Evolutionary conservation across 2,797 vertebrate species (phyloP).

Genomic region (Pangasius sanitwongsei): DNA sequence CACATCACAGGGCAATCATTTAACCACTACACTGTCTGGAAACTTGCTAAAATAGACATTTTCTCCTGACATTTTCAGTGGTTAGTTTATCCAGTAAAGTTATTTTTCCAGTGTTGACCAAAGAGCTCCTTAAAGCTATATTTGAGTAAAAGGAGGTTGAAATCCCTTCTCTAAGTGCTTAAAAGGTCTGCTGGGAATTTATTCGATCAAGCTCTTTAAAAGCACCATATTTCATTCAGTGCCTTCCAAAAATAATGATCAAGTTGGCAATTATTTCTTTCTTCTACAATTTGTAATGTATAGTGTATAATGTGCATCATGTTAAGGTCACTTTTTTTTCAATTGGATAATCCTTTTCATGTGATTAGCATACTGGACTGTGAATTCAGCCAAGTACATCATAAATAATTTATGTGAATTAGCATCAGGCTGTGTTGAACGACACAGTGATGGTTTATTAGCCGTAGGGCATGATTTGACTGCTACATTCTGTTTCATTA

Average conservation of each 20-base stretch:
- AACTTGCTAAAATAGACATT: not conserved
- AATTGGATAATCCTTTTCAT: not conserved
- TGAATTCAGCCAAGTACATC: not conserved
- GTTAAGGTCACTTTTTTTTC: not conserved
- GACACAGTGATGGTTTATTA: not conserved
- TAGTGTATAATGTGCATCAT: not conserved
- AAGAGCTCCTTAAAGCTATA: not conserved
- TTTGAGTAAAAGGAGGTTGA: not conserved
- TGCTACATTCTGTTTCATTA: not conserved
- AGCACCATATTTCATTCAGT: not conserved
- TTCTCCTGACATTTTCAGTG: too few species aligned
- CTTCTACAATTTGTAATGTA: not conserved
- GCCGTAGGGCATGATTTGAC: not conserved
- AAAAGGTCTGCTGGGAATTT: not conserved
- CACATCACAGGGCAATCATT: not conserved
- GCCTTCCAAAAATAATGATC: not conserved
- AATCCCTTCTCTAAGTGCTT: not conserved
- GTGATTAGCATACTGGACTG: not conserved
- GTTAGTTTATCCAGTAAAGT: not conserved
- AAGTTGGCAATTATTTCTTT: not conserved
- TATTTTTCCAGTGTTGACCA: not conserved
- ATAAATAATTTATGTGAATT: conserved; percentile 17
- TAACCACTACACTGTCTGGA: not conserved
- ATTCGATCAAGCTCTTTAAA: not conserved
- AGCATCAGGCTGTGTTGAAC: not conserved